Evolutionary conservation across 2,113 vertebrate species (phyloP).

Genomic region (Chrysemys picta): DNA sequence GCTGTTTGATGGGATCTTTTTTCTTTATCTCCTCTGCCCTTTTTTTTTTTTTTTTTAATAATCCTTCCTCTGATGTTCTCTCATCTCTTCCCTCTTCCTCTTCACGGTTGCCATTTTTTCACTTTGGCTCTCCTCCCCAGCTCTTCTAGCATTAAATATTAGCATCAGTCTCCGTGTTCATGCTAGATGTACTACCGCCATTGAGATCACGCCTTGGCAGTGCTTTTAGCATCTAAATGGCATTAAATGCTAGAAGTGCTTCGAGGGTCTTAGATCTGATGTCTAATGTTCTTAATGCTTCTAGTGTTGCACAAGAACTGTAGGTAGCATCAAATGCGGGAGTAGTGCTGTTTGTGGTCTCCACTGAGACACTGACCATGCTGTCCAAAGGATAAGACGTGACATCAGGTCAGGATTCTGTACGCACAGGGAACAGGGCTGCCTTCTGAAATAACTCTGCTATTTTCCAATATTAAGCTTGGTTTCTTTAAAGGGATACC

Average conservation of each 20-base stretch:
- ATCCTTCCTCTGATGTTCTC: not conserved
- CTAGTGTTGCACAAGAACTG: not conserved
- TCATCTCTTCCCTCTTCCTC: not conserved
- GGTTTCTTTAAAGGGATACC: not conserved
- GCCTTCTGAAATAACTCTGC: not conserved
- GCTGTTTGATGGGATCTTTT: conserved; percentile 58
- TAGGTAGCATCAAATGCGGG: not conserved
- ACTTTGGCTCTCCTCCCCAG: not conserved
- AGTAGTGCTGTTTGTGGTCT: accelerated
- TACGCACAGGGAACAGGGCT: not conserved
- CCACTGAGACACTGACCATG: not conserved
- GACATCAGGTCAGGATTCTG: not conserved
- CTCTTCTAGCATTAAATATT: not conserved
- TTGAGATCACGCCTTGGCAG: not conserved
- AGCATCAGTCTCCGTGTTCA: not conserved
- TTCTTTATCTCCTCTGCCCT: conserved; percentile 19
- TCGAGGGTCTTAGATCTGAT: not conserved
- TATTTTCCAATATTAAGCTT: not conserved
- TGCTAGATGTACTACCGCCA: not conserved
- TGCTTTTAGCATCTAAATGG: not conserved
- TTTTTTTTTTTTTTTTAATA: not conserved
- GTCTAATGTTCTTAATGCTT: not conserved
- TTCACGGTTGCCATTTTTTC: not conserved
- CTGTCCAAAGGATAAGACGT: not conserved
- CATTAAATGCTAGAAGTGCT: not conserved